A percentile compares a stretch with the other conserved stretches of the same genome.
These are phyloP conservation scores for Salpingus planirostris DNA, from an alignment of 2,888 invertebrate species.

Conservation along the genomic window DNA sequence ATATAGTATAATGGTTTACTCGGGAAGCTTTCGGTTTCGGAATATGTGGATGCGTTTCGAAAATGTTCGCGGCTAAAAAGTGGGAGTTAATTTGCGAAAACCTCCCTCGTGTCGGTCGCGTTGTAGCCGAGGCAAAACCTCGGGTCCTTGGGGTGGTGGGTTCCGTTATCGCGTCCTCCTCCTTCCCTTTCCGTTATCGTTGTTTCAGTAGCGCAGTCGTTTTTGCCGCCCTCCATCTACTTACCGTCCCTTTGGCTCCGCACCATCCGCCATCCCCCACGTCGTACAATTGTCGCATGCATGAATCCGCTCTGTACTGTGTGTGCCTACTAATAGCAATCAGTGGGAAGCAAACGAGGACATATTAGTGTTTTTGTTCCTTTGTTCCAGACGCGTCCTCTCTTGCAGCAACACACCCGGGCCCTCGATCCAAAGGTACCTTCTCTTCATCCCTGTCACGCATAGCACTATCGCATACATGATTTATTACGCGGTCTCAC, in stretches of 20 bases:
- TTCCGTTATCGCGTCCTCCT: constrained; percentile 5
- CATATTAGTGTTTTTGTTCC: constrained; percentile 38
- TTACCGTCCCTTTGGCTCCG: no score
- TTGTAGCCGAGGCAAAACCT: constrained; percentile 2
- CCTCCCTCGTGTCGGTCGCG: no score
- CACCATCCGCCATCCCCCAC: constrained; percentile 2
- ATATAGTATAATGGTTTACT: no score
- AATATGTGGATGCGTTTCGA: constrained; percentile 15
- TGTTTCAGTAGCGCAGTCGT: constrained; percentile 15
- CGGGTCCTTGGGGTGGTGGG: no score
- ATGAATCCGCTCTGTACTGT: constrained; percentile 17
- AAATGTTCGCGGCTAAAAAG: no score
- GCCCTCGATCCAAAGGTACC: constrained; percentile 39
- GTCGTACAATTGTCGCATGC: constrained; percentile 24
- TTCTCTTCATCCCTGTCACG: constrained; percentile 23
- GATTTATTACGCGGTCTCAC: constrained; percentile 22
- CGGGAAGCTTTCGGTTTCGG: no score
- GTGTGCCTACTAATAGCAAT: constrained; percentile 24
- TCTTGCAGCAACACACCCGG: constrained; percentile 40
- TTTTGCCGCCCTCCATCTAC: neutral
- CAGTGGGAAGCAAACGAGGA: constrained; percentile 28
- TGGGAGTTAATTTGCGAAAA: no score
- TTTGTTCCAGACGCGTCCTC: constrained; percentile 42
- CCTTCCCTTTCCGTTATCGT: constrained; percentile 13
- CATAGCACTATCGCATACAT: constrained; percentile 23